Evolutionary conservation across 2,888 invertebrate genomes (phyloP).

Genomic region (Cantharis rustica): DNA sequence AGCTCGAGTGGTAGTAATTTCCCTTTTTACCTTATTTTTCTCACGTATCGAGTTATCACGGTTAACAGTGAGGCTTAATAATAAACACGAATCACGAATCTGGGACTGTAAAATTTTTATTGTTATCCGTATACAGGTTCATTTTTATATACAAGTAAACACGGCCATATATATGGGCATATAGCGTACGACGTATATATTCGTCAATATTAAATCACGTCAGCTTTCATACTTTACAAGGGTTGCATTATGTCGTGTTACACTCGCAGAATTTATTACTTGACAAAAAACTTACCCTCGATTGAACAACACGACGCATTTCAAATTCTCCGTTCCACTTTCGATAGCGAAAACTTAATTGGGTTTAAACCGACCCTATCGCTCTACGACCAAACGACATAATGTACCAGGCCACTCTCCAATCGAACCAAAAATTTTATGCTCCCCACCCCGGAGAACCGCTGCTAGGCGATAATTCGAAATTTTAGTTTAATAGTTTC

Average conservation of each 20-base stretch:
- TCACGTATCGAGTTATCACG: slow-evolving; percentile 24
- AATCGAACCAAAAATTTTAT: neutral
- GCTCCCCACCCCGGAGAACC: neutral
- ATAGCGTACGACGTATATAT: neutral
- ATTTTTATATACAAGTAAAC: slow-evolving; percentile 5
- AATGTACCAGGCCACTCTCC: neutral
- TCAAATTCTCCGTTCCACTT: neutral
- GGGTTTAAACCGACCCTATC: neutral
- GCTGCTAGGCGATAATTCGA: neutral
- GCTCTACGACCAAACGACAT: neutral
- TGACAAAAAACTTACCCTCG: neutral
- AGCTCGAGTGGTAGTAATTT: slow-evolving; percentile 7
- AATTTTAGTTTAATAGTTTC: neutral
- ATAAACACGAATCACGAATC: slow-evolving; percentile 24
- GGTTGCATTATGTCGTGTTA: neutral
- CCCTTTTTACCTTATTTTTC: slow-evolving; percentile 16
- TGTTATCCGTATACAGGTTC: slow-evolving; percentile 14
- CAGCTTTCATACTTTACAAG: slow-evolving; percentile 2
- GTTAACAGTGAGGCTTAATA: slow-evolving; percentile 17
- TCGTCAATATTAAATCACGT: slow-evolving; percentile 16
- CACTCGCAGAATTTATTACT: neutral
- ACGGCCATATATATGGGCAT: neutral
- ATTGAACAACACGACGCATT: neutral
- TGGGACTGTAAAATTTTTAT: slow-evolving; percentile 22
- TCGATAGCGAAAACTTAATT: neutral